Evolutionary conservation across 2,797 vertebrate genomes (phyloP).

Genomic region (Sylvilagus floridanus): DNA sequence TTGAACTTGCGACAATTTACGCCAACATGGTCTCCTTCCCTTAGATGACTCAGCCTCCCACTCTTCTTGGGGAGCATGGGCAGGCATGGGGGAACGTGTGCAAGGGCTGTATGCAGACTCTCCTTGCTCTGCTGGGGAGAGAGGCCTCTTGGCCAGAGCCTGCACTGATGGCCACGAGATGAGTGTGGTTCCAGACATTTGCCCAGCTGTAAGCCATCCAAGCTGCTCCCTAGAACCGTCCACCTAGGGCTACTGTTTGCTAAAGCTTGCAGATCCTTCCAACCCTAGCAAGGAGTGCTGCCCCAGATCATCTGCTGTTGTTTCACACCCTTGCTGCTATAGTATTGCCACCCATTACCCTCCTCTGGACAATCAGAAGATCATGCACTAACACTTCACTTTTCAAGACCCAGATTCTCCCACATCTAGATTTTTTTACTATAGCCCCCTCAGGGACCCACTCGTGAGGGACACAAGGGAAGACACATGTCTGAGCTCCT

Average conservation of each 20-base stretch:
- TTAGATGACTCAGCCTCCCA: neutral
- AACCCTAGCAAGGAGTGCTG: no score
- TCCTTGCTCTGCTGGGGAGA: neutral
- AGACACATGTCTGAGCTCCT: neutral
- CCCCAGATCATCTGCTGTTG: neutral
- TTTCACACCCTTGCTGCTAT: neutral
- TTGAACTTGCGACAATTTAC: neutral
- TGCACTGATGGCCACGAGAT: neutral
- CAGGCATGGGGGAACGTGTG: no score
- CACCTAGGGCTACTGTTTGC: neutral
- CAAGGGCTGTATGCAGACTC: neutral
- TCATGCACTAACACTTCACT: neutral
- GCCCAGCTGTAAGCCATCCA: neutral
- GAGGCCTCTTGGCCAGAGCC: neutral
- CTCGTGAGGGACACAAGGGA: neutral
- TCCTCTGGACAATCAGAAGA: neutral
- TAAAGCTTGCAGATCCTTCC: neutral
- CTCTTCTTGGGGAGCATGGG: neutral
- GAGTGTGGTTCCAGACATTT: constrained; percentile 15
- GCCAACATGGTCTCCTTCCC: neutral
- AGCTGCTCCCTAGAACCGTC: neutral
- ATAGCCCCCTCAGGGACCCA: neutral
- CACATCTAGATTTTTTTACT: neutral
- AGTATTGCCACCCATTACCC: neutral
- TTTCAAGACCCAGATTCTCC: neutral